A percentile compares a stretch with the other conserved stretches of the same genome.
Evolutionary conservation across 2,797 vertebrate species (phyloP).

Genomic region (Tachyglossus aculeatus): DNA sequence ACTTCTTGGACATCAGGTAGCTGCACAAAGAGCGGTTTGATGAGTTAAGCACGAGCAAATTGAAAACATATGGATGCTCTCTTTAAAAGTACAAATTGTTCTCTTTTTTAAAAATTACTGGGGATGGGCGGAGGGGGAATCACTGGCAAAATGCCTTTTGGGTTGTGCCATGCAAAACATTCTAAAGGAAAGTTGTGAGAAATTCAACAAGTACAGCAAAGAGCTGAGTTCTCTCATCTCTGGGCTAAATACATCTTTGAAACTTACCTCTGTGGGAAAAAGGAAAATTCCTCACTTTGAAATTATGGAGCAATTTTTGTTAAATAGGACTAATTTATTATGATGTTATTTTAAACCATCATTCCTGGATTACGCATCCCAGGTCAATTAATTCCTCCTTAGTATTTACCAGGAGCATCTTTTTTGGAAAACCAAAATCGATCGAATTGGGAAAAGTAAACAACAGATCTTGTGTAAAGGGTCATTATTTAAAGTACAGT

Average conservation of each 20-base stretch:
- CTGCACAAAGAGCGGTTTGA: not conserved
- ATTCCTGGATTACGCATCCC: not conserved
- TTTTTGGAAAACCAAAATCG: no score
- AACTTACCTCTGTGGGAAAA: not conserved
- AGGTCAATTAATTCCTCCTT: not conserved
- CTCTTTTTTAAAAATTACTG: not conserved
- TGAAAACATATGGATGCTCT: not conserved
- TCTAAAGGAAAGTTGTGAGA: not conserved
- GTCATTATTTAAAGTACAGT: no score
- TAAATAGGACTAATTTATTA: not conserved
- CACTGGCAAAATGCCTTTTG: not conserved
- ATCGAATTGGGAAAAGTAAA: no score
- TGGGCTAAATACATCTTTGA: not conserved
- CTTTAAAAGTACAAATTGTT: not conserved
- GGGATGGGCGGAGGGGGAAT: not conserved
- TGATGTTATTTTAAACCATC: not conserved
- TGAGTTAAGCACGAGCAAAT: not conserved
- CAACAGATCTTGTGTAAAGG: no score
- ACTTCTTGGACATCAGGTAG: not conserved
- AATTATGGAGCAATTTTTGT: not conserved
- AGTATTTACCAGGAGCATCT: not conserved
- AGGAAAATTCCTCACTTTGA: not conserved
- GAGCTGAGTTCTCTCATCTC: not conserved
- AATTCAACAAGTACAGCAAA: not conserved
- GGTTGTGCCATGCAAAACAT: not conserved